Evolutionary conservation across 2,888 invertebrate species (phyloP), one percentile per base, ranked within the genome.

Genomic region (Trachelus tabidus): DNA sequence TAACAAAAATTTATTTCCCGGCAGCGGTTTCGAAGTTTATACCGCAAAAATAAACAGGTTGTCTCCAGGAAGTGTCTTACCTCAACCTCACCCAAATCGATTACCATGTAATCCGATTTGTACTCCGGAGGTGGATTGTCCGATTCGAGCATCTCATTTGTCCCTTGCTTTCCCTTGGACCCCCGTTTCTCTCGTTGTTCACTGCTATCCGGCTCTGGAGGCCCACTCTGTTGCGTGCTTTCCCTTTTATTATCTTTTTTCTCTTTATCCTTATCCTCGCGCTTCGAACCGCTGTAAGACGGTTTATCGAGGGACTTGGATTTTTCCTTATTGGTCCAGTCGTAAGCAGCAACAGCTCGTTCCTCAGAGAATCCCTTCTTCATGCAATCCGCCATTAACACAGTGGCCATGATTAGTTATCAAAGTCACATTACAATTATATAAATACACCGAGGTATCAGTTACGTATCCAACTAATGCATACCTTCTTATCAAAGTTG

Each of bases 91-190:
- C 90, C 90, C 84, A 93, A 90, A 86, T 92, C 92, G 82, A 92
- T 92, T 82, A 92, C 91, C 88, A 92, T 92, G 85, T 92, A 92
- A 83, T 91, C 89, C 84, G 91, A 87, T 87, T 90, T 92, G 84
- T 91, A 90, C 76, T 90, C 90, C 77, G 89, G 88, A 76, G 90
- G 88, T 83, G 88, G 86, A 87, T 89, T 90, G 82, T 90, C 91
- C 80, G 91, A 89, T 56, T 90, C 89, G 79, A 90, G 89, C 91
- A 91, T 91, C 83, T 91, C 91, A 91, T 90, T 90, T 89, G 90
- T 87, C 82, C 87, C 87, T 85, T 87, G 84, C 80, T 90, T 89
- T 84, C 85, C 90, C 84, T 77, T 82, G 77, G 80, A 83, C 81
- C 80, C 81, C 83, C 83, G 85, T 79, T 86, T 90, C 78, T 87